These are phyloP conservation scores for Hirundo rustica DNA, from an alignment of 2,797 vertebrate genomes.

Conservation along the genomic window DNA sequence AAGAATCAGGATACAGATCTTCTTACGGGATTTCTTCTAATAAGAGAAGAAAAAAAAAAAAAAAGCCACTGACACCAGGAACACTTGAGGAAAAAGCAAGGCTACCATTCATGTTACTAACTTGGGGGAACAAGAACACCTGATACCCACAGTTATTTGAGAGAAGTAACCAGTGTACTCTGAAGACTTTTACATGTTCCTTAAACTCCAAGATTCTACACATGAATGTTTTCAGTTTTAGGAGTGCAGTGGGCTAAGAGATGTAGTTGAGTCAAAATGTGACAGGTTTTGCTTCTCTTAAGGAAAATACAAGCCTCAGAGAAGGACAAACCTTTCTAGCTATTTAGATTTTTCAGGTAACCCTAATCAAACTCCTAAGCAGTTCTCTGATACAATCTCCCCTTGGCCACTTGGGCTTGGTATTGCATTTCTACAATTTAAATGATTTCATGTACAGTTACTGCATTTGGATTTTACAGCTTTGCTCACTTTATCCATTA, in stretches of 20 bases:
- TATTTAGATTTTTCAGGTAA: background rate
- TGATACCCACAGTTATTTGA: background rate
- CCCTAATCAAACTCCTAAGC: background rate
- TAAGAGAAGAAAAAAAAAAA: constrained; percentile 43
- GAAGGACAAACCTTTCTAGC: background rate
- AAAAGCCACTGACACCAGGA: constrained; percentile 41
- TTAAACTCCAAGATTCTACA: background rate
- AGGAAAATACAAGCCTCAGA: background rate
- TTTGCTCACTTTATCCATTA: background rate
- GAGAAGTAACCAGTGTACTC: background rate
- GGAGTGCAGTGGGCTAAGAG: background rate
- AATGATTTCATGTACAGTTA: background rate
- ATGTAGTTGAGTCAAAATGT: background rate
- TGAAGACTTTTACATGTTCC: background rate
- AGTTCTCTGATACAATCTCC: background rate
- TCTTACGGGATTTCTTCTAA: constrained; percentile 97
- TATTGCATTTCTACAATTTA: background rate
- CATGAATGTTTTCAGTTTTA: background rate
- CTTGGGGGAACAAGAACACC: background rate
- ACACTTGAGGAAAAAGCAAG: background rate
- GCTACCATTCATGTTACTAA: background rate
- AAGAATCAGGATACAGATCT: constrained; percentile 91
- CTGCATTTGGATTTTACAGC: background rate
- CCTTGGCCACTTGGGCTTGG: background rate
- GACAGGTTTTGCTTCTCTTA: background rate